Conservation (phyloP, 2,797 vertebrate species). For the Sorex maritimensis region DNA sequence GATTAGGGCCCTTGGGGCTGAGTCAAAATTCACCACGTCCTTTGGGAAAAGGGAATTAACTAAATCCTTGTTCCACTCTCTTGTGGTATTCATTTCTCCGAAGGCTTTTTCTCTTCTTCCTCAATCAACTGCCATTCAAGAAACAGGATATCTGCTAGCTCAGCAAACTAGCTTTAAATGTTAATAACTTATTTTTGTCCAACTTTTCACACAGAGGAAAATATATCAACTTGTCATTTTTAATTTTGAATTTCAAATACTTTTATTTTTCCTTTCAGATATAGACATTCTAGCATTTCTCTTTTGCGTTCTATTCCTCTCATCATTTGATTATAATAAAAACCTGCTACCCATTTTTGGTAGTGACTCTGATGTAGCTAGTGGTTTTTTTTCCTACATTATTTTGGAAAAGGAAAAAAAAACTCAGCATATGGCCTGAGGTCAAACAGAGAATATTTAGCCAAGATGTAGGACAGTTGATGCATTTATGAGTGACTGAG, state of each 20-base stretch:
- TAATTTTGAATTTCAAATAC: constrained; percentile 79
- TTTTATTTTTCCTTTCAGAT: constrained; percentile 13
- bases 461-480: constrained; percentile 63
- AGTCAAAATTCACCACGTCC: constrained; percentile 60
- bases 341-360: constrained; percentile 17
- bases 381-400: constrained; percentile 62
- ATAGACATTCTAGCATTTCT: constrained; percentile 55
- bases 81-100: constrained; percentile 72
- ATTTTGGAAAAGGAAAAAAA: constrained; percentile 62
- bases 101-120: constrained; percentile 64
- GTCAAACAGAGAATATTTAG: constrained; percentile 75
- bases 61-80: constrained; percentile 55
- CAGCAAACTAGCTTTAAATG: constrained; percentile 73
- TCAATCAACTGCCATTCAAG: constrained; percentile 60
- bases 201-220: constrained; percentile 67
- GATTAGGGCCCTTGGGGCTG: constrained; percentile 31
- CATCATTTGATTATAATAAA: constrained; percentile 66
- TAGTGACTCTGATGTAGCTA: constrained; percentile 66
- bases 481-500: constrained; percentile 71
- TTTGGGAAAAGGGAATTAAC: constrained; percentile 74
- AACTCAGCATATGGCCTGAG: constrained; percentile 68
- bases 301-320: constrained; percentile 23
- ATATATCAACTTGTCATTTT: constrained; percentile 62
- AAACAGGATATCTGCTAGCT: constrained; percentile 67
- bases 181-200: constrained; percentile 74